Evolutionary conservation across 2,113 vertebrate genomes (phyloP), one percentile per base, ranked within the genome.

Genomic region (Quiscalus mexicanus): DNA sequence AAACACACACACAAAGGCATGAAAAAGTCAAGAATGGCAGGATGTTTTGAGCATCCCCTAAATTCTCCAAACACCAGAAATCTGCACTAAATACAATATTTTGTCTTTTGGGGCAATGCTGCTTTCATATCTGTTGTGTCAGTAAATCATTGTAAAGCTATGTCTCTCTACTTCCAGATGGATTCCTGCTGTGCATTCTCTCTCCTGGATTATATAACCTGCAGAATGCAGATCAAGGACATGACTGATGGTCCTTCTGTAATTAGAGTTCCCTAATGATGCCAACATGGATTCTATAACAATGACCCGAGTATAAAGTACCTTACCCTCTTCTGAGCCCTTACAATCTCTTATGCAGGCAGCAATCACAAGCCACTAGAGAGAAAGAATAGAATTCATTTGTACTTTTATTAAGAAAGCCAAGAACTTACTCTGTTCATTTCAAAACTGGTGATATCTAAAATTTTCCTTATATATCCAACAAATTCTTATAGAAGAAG

Each of bases 211-310:
- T 75, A 67, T 9, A 47, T 7, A 77, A 63, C 35, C 68, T 47
- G 35, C 0, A 0, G 83, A 88, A 92, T 33, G 69, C 60, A 75
- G 86, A 78, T 68, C 64, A 89, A 93, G 91, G 89, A 71, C 69
- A 71, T 0, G 0, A 69, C 75, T 45, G 67, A 87, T 44, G 60
- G 90, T 64, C 64, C 56, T 67, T 49, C 69, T 64, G 83, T 81
- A 92, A 86, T 70, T 80, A 90, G 79, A 88, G 68, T n/a, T 93
- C 82, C 44, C 71, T 77, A 77, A 88, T 44, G 75, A 67, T 78
- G 69, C 68, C 76, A 87, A 60, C 28, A 25, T 0, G 1, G 59
- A 24, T 6, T 71, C 80, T 41, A 4, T 12, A 71, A 70, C 47
- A 82, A 45, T 67, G 59, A 88, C 21, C 42, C 21, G 83, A 6